A percentile compares a stretch with the other conserved stretches of the same genome.
Conservation (phyloP, 2,888 invertebrate genomes). For the Agrochola litura region DNA sequence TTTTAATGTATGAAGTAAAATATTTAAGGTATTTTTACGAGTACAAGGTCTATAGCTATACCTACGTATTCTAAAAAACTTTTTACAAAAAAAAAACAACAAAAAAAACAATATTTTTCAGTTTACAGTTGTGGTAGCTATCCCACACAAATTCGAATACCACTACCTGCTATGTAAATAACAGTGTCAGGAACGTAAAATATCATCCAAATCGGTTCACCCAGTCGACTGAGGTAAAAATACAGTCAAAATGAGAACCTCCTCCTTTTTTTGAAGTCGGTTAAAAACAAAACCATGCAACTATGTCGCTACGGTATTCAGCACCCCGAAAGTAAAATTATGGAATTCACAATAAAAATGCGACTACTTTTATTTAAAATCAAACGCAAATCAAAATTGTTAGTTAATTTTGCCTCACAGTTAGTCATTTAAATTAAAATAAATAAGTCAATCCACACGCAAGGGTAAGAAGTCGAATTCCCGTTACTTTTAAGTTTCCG, state of each 20-base stretch:
- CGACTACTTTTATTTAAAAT: constrained; percentile 1
- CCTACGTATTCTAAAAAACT: too few relatives aligned
- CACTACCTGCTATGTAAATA: too few relatives aligned
- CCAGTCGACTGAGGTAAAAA: too few relatives aligned
- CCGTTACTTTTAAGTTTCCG: constrained; percentile 46
- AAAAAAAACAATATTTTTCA: too few relatives aligned
- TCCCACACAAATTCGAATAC: too few relatives aligned
- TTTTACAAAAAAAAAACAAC: too few relatives aligned
- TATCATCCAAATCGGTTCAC: too few relatives aligned
- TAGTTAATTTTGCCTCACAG: constrained; percentile 41
- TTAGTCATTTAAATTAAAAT: constrained; percentile 22
- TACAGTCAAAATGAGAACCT: too few relatives aligned
- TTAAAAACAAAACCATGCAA: constrained; percentile 22
- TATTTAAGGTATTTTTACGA: neutral
- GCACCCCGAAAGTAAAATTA: neutral
- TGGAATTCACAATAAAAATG: neutral
- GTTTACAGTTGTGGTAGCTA: too few relatives aligned
- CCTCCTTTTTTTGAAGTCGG: too few relatives aligned
- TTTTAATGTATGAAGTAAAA: too few relatives aligned
- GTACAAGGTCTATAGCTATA: neutral
- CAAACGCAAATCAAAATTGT: constrained; percentile 21
- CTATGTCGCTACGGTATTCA: neutral
- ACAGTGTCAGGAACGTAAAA: too few relatives aligned
- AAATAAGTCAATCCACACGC: constrained; percentile 24
- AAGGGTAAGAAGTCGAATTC: neutral